Conservation (phyloP, 2,113 vertebrate species). For the Albula goreensis region DNA sequence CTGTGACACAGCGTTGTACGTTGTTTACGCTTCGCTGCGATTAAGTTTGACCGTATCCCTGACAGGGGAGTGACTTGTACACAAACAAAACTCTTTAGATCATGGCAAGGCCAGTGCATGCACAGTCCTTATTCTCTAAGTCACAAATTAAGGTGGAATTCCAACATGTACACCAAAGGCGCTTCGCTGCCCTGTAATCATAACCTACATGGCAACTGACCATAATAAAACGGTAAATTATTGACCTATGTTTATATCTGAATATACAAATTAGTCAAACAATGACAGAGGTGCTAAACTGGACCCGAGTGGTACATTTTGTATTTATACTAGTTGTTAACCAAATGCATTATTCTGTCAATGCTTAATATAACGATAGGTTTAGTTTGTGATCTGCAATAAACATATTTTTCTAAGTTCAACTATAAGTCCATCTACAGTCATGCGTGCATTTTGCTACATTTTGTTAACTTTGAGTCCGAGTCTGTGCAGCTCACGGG, state of each 20-base stretch:
- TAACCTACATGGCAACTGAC: neutral
- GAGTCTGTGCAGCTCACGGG: neutral
- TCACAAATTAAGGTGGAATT: conserved; percentile 20
- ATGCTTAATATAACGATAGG: neutral
- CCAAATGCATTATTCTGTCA: neutral
- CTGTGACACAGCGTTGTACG: neutral
- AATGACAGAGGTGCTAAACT: neutral
- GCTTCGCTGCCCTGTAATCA: no score
- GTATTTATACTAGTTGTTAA: neutral
- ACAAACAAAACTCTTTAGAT: conserved; percentile 15
- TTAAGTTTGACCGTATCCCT: neutral
- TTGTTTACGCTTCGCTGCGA: neutral
- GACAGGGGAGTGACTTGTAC: conserved; percentile 26
- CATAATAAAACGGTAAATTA: neutral
- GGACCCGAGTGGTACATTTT: neutral
- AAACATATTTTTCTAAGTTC: neutral
- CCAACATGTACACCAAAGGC: neutral
- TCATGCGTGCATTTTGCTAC: neutral
- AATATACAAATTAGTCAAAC: neutral
- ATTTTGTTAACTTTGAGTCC: neutral
- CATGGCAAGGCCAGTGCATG: conserved; percentile 6
- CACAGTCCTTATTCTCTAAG: conserved; percentile 11
- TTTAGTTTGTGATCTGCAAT: neutral
- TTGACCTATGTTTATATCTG: neutral
- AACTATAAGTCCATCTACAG: no score